A percentile compares a stretch with the other conserved stretches of the same genome.
Conservation (phyloP, 2,888 invertebrate species). For the Ectobius pallidus region DNA sequence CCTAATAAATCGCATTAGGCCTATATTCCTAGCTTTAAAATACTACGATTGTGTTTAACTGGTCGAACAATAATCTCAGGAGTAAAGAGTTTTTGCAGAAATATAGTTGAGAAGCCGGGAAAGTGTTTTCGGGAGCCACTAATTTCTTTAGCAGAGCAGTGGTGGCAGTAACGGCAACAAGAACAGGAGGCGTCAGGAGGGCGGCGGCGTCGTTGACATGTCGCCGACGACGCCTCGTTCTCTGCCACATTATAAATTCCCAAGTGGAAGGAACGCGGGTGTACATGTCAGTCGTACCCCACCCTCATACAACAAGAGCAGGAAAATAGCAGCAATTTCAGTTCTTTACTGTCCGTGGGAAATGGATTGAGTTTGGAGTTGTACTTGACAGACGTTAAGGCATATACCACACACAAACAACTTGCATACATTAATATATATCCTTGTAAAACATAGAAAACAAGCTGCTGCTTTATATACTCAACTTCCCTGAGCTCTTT, state of each 20-base stretch:
- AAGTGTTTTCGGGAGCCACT: slow-evolving; percentile 9
- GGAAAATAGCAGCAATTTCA: slow-evolving; percentile 5
- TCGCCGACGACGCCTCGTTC: slow-evolving; percentile 42
- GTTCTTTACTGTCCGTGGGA: slow-evolving; percentile 12
- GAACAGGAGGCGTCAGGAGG: background rate
- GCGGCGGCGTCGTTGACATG: slow-evolving; percentile 38
- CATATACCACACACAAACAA: background rate
- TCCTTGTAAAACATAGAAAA: background rate
- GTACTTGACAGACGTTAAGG: background rate
- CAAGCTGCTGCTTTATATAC: background rate
- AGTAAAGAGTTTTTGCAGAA: too few species aligned
- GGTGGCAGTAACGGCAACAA: background rate
- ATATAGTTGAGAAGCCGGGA: background rate
- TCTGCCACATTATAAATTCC: slow-evolving; percentile 40
- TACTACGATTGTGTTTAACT: too few species aligned
- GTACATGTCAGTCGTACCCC: background rate
- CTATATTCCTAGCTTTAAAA: too few species aligned
- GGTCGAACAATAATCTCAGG: too few species aligned
- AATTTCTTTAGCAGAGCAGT: slow-evolving; percentile 40
- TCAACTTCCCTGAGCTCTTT: background rate
- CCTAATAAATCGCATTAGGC: too few species aligned
- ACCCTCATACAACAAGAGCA: background rate
- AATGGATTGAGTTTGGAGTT: background rate
- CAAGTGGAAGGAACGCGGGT: slow-evolving; percentile 4
- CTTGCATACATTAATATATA: background rate